Conservation (phyloP, 2,888 invertebrate genomes). For the Caenorhabditis doughertyi region DNA sequence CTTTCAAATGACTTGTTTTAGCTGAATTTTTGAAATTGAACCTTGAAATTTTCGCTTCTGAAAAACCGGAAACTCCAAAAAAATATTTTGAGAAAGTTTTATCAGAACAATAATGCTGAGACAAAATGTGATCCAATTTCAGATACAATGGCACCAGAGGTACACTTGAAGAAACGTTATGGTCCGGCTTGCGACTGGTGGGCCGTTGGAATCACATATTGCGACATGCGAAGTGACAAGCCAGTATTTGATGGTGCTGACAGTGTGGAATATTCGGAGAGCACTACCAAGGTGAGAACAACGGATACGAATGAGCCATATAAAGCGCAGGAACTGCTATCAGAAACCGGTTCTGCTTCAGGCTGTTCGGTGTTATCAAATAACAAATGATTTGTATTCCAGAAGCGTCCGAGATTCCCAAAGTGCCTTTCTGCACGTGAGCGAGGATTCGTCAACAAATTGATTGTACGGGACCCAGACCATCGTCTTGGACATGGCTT, state of each 20-base stretch:
- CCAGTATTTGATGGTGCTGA: conserved; percentile 1
- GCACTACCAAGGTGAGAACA: conserved; percentile 17
- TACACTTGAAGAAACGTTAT: conserved; percentile 20
- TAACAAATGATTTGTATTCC: background rate
- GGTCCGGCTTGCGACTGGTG: conserved; percentile 48
- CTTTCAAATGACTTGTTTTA: too few relatives aligned
- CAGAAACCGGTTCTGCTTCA: too few relatives aligned
- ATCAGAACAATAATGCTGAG: too few relatives aligned
- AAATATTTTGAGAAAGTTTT: too few relatives aligned
- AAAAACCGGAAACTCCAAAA: too few relatives aligned
- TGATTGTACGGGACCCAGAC: conserved; percentile 15
- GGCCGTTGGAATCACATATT: conserved; percentile 46
- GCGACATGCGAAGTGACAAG: conserved; percentile 32
- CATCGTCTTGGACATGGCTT: conserved; percentile 23
- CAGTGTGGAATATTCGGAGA: conserved; percentile 9
- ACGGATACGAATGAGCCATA: too few relatives aligned
- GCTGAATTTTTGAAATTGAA: too few relatives aligned
- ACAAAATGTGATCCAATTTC: too few relatives aligned
- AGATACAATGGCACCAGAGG: conserved; percentile 53
- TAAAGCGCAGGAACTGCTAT: too few relatives aligned
- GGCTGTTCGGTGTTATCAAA: too few relatives aligned
- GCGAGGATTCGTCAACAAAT: conserved; percentile 25
- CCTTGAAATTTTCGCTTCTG: too few relatives aligned
- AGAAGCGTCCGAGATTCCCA: conserved; percentile 41
- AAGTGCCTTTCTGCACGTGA: background rate